These are phyloP conservation scores for Sebastes hubbsi DNA, from an alignment of 2,797 vertebrate genomes.

Conservation along the genomic window DNA sequence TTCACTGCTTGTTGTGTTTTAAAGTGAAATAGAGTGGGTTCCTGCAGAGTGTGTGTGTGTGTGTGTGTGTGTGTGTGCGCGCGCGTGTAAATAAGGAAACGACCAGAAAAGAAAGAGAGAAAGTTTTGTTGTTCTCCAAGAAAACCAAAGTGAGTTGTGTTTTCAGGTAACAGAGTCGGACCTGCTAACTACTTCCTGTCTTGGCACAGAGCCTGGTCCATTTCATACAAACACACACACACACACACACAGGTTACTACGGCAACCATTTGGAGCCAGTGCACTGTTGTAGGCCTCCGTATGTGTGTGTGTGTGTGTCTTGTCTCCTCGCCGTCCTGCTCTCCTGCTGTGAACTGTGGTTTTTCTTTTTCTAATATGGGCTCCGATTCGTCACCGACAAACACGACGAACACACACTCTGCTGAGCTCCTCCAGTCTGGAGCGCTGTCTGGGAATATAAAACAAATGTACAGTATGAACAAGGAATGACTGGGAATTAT, in stretches of 20 bases:
- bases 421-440: neutral
- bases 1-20: neutral
- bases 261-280: constrained; percentile 11
- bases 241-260: neutral
- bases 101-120: neutral
- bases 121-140: neutral
- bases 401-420: too few species aligned
- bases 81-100: neutral
- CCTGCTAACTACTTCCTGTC: constrained; percentile 48
- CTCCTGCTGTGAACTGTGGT: neutral
- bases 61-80: too few species aligned
- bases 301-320: neutral
- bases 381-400: neutral
- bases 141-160: neutral
- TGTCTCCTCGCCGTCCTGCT: neutral
- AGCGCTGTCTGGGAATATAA: too few species aligned
- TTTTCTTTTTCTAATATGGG: constrained; percentile 21
- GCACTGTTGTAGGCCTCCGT: neutral
- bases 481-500: neutral
- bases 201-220: constrained; percentile 34
- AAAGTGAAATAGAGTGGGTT: neutral
- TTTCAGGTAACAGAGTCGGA: constrained; percentile 18
- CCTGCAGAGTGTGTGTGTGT: neutral
- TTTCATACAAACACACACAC: neutral
- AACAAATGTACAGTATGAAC: too few species aligned